Conservation (phyloP, 2,888 invertebrate genomes). For the Zygothrica quintamaculata region DNA sequence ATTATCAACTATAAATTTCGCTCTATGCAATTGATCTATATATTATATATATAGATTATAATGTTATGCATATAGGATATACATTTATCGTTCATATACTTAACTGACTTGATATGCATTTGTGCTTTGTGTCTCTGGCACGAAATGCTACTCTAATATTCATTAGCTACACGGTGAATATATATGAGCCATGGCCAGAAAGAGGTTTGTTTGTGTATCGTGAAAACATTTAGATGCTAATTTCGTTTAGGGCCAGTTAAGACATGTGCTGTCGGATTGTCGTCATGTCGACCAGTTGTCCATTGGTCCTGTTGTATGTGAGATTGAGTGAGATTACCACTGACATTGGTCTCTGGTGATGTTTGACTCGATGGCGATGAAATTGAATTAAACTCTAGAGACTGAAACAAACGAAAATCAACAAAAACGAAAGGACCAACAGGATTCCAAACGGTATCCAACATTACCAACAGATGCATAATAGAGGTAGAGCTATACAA, state of each 20-base stretch:
- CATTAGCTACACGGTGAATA: constrained; percentile 51
- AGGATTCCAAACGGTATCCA: not conserved
- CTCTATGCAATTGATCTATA: no score
- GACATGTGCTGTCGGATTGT: constrained; percentile 12
- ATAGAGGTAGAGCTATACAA: not conserved
- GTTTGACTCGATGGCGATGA: constrained; percentile 16
- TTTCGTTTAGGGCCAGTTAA: constrained; percentile 55
- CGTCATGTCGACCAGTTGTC: no score
- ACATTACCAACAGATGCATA: constrained; percentile 21
- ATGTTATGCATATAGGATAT: not conserved
- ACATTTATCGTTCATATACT: not conserved
- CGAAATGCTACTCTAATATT: constrained; percentile 51
- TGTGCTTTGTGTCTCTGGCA: constrained; percentile 5
- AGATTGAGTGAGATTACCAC: constrained; percentile 1
- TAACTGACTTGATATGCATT: not conserved
- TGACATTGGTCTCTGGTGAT: constrained; percentile 29
- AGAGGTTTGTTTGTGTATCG: constrained; percentile 30
- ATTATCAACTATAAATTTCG: no score
- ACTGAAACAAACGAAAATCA: constrained; percentile 2
- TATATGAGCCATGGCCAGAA: constrained; percentile 14
- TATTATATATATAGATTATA: no score
- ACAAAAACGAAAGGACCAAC: not conserved
- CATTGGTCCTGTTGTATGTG: not conserved
- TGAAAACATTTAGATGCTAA: constrained; percentile 67
- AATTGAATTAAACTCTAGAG: constrained; percentile 2